phyloP scores from a whole-genome alignment of 2,797 vertebrate genomes.

The Chiloscyllium punctatum region DNA sequence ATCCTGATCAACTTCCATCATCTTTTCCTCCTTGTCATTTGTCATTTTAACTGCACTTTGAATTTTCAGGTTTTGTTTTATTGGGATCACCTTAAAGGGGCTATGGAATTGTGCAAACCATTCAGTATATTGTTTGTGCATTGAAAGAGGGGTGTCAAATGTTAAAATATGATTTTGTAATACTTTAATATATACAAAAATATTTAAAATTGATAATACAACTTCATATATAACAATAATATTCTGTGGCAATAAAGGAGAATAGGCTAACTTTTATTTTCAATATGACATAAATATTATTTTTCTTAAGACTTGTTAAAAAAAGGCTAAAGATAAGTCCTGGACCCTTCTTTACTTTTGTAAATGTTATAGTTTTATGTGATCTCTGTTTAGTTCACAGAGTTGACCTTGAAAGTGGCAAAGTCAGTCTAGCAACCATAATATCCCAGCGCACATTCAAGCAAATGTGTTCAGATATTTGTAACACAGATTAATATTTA shows the following conservation, averaged over 20 bases:
- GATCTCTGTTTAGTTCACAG: neutral
- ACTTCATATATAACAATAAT: neutral
- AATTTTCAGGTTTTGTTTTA: neutral
- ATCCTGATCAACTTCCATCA: neutral
- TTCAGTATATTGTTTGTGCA: neutral
- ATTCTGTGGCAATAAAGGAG: neutral
- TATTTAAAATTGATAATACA: neutral
- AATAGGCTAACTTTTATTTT: neutral
- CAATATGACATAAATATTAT: neutral
- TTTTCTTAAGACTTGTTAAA: neutral
- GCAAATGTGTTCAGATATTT: neutral
- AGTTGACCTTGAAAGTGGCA: neutral
- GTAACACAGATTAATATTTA: neutral
- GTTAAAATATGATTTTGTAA: neutral
- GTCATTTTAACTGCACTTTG: neutral
- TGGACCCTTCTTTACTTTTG: neutral
- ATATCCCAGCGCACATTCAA: neutral
- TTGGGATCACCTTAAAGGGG: neutral
- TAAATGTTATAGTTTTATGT: neutral
- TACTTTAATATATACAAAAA: neutral
- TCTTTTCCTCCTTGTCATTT: slow-evolving; percentile 6
- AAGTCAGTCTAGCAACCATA: neutral
- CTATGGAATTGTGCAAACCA: neutral
- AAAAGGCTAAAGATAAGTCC: neutral
- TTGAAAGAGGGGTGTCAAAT: neutral